Conservation (phyloP, 2,797 vertebrate species). For the Xiphophorus birchmanni region DNA sequence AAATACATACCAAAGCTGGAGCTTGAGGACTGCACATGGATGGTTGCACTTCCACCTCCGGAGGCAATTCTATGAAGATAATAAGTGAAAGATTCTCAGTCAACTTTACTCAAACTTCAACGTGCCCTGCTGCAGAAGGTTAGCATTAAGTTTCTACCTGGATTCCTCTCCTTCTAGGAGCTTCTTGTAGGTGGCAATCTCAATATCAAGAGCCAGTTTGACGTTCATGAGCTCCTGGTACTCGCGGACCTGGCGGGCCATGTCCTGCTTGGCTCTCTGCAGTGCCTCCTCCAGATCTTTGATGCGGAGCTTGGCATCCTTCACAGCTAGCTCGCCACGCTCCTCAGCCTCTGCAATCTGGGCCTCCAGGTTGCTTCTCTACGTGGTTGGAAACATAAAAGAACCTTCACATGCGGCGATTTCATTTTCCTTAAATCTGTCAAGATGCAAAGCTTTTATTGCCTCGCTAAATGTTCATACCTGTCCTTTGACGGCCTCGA, state of each 20-base stretch:
- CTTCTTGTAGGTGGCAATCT: slow-evolving; percentile 82
- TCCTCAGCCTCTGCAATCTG: slow-evolving; percentile 77
- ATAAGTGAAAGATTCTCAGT: neutral
- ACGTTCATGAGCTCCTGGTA: slow-evolving; percentile 89
- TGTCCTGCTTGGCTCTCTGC: slow-evolving; percentile 78
- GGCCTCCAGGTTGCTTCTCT: slow-evolving; percentile 80
- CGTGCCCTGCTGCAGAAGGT: neutral
- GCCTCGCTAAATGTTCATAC: slow-evolving; percentile 60
- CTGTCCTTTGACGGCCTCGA: slow-evolving; percentile 88
- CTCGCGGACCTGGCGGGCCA: slow-evolving; percentile 75
- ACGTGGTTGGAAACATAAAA: slow-evolving; percentile 9
- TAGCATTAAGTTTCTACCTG: slow-evolving; percentile 70
- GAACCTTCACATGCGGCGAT: neutral
- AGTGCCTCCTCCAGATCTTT: slow-evolving; percentile 75
- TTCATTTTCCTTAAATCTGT: neutral
- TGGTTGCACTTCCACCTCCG: slow-evolving; percentile 50
- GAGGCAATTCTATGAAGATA: slow-evolving; percentile 61
- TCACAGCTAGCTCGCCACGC: slow-evolving; percentile 73
- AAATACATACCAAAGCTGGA: slow-evolving; percentile 38
- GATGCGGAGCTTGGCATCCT: slow-evolving; percentile 78
- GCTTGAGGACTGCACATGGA: slow-evolving; percentile 68
- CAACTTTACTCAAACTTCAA: neutral
- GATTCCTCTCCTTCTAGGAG: slow-evolving; percentile 87
- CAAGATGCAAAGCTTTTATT: neutral
- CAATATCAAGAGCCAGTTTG: slow-evolving; percentile 82